A percentile compares a stretch with the other conserved stretches of the same genome.
These are phyloP conservation scores for Tricholaema leucomelas DNA, from an alignment of 2,113 vertebrate species.

Conservation along the genomic window DNA sequence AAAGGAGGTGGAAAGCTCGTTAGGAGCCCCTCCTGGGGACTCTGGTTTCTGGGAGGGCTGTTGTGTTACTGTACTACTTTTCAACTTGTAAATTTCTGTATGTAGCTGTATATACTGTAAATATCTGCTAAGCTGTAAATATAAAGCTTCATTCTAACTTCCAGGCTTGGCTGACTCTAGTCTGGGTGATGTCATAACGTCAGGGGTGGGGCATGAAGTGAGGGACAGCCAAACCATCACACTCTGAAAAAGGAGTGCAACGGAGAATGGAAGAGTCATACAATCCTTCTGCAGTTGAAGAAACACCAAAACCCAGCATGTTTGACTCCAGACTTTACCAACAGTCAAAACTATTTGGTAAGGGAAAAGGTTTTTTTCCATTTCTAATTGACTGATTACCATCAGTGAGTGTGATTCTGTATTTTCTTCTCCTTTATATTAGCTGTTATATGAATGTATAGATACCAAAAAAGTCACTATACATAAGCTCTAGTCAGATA, in stretches of 20 bases:
- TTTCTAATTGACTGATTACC: background rate
- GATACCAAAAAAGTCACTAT: background rate
- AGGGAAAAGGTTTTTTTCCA: background rate
- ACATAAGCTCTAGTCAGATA: fast-evolving
- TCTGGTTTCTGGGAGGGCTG: no score
- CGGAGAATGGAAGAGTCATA: background rate
- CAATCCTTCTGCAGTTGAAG: background rate
- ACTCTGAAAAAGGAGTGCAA: fast-evolving
- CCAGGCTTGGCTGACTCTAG: no score
- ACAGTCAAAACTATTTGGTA: background rate
- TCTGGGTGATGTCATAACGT: no score
- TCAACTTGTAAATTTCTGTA: no score
- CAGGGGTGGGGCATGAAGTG: no score
- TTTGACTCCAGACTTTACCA: background rate
- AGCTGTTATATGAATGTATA: background rate
- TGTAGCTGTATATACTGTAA: no score
- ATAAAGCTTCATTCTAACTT: no score
- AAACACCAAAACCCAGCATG: background rate
- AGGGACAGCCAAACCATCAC: no score
- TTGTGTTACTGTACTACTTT: no score
- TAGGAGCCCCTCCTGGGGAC: no score
- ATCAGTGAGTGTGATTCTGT: background rate
- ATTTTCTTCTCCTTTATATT: background rate
- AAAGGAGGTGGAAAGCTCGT: no score
- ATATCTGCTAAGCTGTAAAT: no score